Evolutionary conservation across 2,113 vertebrate genomes (phyloP).

Genomic region (Neomonachus schauinslandi): DNA sequence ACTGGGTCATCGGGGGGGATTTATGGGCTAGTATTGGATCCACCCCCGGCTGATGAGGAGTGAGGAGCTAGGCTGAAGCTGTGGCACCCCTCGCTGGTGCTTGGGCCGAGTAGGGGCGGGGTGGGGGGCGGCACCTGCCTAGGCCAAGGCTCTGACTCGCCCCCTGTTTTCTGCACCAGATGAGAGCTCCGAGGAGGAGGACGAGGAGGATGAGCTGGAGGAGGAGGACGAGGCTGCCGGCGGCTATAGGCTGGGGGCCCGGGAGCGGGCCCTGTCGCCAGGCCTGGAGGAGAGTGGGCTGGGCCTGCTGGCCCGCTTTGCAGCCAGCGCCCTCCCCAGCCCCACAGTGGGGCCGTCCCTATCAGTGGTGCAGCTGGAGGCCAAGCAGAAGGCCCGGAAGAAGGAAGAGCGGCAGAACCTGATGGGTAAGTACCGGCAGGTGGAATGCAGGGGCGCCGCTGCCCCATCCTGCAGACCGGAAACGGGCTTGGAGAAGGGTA

Average conservation of each 20-base stretch:
- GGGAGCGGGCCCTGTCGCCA: slow-evolving; percentile 86
- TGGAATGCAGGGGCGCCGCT: accelerated
- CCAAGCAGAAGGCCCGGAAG: slow-evolving; percentile 93
- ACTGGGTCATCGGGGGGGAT: background rate
- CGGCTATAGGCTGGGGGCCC: slow-evolving; percentile 85
- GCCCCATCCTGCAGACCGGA: background rate
- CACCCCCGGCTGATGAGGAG: slow-evolving; percentile 24
- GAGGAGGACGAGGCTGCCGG: slow-evolving; percentile 87
- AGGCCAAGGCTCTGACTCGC: slow-evolving; percentile 68
- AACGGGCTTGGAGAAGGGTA: accelerated
- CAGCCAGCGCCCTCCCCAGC: slow-evolving; percentile 93
- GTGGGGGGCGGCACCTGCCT: accelerated
- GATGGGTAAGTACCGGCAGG: slow-evolving; percentile 88
- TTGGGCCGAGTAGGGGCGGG: background rate
- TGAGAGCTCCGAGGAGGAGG: slow-evolving; percentile 89
- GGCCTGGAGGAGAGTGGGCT: slow-evolving; percentile 95
- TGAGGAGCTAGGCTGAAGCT: slow-evolving; percentile 40
- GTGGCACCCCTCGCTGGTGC: background rate
- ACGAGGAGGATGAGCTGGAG: slow-evolving; percentile 81
- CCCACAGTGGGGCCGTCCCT: slow-evolving; percentile 89
- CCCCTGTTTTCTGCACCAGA: slow-evolving; percentile 88
- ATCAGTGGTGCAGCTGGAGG: slow-evolving; percentile 92
- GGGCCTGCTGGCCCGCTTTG: slow-evolving; percentile 95
- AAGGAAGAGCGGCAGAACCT: slow-evolving; percentile 93
- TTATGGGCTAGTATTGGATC: slow-evolving; percentile 4